Conservation (phyloP, 2,888 invertebrate species). For the Caenorhabditis auriculariae region DNA sequence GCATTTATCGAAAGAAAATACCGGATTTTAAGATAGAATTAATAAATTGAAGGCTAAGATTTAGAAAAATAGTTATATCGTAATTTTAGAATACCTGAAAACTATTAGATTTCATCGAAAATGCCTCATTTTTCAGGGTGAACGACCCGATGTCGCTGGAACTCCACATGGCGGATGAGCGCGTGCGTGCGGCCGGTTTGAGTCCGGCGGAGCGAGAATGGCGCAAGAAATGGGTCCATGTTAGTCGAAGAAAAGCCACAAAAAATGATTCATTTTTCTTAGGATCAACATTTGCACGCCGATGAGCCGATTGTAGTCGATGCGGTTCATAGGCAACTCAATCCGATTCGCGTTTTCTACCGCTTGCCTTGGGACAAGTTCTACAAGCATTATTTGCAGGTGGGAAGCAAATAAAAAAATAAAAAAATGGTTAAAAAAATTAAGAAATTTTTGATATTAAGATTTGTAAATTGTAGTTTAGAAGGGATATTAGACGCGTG, state of each 20-base stretch:
- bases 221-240: conserved; percentile 52
- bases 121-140: conserved; percentile 32
- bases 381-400: conserved; percentile 56
- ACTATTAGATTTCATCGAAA: too few relatives aligned
- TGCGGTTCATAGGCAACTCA: conserved; percentile 60
- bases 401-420: too few relatives aligned
- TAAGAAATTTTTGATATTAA: too few relatives aligned
- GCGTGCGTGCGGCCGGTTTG: conserved; percentile 55
- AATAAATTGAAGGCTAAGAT: too few relatives aligned
- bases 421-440: too few relatives aligned
- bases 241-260: conserved; percentile 7
- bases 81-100: too few relatives aligned
- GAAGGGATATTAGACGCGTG: too few relatives aligned
- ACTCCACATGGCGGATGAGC: conserved; percentile 59
- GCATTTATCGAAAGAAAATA: too few relatives aligned
- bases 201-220: conserved; percentile 60
- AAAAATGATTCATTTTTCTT: not conserved
- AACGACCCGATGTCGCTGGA: conserved; percentile 61
- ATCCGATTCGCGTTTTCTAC: conserved; percentile 60
- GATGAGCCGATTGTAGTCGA: conserved; percentile 62
- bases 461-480: too few relatives aligned
- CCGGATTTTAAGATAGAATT: too few relatives aligned
- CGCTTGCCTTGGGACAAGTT: conserved; percentile 60
- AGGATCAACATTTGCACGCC: conserved; percentile 62
- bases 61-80: too few relatives aligned